Base-by-base conservation (phyloP, 2,797 vertebrate species). In the Semaprochilodus insignis region DNA sequence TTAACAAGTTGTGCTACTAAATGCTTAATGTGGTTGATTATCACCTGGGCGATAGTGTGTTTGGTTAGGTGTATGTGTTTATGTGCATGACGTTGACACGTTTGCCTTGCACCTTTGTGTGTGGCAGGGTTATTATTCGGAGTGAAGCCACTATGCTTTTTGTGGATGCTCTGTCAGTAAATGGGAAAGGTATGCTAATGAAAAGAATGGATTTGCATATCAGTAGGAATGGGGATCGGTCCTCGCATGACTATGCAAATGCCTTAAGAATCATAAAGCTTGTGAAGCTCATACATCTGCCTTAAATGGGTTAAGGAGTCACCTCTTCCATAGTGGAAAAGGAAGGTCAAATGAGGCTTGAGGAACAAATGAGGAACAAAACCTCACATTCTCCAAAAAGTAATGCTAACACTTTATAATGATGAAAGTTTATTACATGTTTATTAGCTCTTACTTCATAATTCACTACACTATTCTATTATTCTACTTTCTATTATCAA, bases 21-120 rank as follows among this genome's bases (percentile, higher is more conserved):
- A 94, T 87, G 88, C 81, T 88, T 90, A 84, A 89, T 89, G 90
- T 91, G 84, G 80, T 92, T 92, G 92, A 92, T 93, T 92, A 93
- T 91, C 92, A 91, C 91, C 81, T 85, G 63, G 75, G 69, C 71
- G 84, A 66, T n/a, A 78, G 69, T 59, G 27, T 19, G 57, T 83
- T 65, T 83, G 80, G 83, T 89, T 70, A 69, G 89, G 59, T 70
- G 88, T 88, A 87, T 83, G 81, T 86, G 89, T 92, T 86, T 88
- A 90, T 27, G 85, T 86, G 83, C 81, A 83, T 11, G 87, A 88
- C 89, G 91, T 88, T 88, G 80, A 31, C 27, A 34, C 79, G 23
- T 81, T 85, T 89, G 34, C 76, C 84, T 85, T 78, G 82, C 86
- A 86, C 73, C 70, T 85, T 76, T 60, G 70, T 62, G 31, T 11